phyloP scores from a whole-genome alignment of 2,113 vertebrate genomes.

The Sebastes fasciatus region DNA sequence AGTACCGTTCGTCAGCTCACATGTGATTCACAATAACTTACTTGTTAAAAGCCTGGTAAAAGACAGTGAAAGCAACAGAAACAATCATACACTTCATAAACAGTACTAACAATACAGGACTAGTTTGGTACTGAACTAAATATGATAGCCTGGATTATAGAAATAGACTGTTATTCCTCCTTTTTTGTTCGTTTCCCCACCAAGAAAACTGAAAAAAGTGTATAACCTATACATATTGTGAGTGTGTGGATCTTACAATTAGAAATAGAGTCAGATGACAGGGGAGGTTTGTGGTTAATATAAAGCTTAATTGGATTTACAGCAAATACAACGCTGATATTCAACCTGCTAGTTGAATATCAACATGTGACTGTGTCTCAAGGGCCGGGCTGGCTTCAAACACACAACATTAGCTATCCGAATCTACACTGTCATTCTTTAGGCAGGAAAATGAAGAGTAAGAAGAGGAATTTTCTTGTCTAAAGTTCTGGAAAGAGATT shows the following conservation, averaged over 20 bases:
- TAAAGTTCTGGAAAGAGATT: neutral
- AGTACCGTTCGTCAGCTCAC: neutral
- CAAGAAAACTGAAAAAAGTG: neutral
- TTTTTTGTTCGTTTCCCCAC: no score
- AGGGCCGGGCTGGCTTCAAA: neutral
- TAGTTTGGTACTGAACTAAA: neutral
- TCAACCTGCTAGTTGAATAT: neutral
- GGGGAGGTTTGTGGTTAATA: neutral
- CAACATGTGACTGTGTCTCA: neutral
- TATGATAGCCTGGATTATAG: no score
- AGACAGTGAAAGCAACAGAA: neutral
- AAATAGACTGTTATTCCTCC: no score
- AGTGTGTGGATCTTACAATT: neutral
- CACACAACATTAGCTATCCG: neutral
- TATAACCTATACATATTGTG: neutral
- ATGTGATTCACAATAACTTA: neutral
- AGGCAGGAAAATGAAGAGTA: neutral
- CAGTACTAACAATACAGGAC: neutral
- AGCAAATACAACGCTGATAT: neutral
- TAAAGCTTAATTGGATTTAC: neutral
- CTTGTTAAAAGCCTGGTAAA: neutral
- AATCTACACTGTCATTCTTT: neutral
- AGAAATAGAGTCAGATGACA: neutral
- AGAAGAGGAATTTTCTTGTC: neutral
- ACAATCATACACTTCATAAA: neutral